phyloP scores from a whole-genome alignment of 1,140 invertebrate species.

The Steinernema feltiae region DNA sequence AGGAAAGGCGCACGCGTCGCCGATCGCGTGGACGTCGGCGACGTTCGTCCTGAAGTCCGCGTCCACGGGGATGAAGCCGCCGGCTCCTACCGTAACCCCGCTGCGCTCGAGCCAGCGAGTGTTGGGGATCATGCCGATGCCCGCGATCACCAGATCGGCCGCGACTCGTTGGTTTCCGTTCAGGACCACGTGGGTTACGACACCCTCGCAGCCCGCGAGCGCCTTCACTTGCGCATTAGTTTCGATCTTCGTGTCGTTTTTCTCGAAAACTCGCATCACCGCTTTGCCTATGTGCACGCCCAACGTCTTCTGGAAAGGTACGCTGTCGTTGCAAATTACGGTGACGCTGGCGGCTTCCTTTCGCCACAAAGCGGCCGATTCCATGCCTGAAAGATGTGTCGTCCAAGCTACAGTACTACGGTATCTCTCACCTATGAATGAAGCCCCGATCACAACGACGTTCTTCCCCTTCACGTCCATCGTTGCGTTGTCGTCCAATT shows the following conservation, averaged over 20 bases:
- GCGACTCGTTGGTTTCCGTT: not conserved
- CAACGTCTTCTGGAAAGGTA: not conserved
- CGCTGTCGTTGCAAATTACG: conserved; percentile 2
- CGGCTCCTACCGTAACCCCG: too few relatives aligned
- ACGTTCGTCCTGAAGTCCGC: too few relatives aligned
- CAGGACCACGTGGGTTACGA: not conserved
- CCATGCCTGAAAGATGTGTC: not conserved
- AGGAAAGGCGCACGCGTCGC: too few relatives aligned
- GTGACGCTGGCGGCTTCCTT: not conserved
- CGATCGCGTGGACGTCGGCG: too few relatives aligned
- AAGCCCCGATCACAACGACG: not conserved
- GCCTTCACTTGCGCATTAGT: not conserved
- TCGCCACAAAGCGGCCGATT: not conserved
- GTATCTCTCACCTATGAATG: not conserved
- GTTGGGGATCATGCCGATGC: too few relatives aligned
- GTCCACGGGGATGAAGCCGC: too few relatives aligned
- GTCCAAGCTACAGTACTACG: not conserved
- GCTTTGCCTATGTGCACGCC: not conserved
- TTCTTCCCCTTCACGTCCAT: conserved; percentile 10
- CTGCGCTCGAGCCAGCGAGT: too few relatives aligned
- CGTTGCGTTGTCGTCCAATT: conserved; percentile 1
- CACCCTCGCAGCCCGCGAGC: not conserved
- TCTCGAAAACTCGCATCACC: not conserved
- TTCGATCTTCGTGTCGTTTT: not conserved
- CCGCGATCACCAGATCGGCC: too few relatives aligned